phyloP scores from a whole-genome alignment of 2,113 vertebrate species.

The Todiramphus saurophagus region DNA sequence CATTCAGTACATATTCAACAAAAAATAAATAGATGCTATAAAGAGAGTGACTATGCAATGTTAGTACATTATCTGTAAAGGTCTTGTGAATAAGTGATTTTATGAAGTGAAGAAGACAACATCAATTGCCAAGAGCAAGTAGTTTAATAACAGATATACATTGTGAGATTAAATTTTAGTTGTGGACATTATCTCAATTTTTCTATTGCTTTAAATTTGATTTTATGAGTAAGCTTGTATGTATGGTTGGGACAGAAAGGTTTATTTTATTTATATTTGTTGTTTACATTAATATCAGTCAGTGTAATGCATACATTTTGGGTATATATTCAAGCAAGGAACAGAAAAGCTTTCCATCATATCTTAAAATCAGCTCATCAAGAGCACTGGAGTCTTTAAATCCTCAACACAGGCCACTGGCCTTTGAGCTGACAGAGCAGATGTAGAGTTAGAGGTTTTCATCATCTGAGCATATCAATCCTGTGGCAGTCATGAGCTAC shows the following conservation, averaged over 20 bases:
- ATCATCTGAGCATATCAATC: fast-evolving
- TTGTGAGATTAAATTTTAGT: not conserved
- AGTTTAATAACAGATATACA: not conserved
- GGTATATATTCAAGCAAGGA: not conserved
- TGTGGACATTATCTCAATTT: not conserved
- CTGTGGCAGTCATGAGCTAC: not conserved
- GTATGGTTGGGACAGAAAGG: not conserved
- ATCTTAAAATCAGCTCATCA: not conserved
- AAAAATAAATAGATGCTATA: not conserved
- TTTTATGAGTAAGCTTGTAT: not conserved
- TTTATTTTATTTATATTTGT: not conserved
- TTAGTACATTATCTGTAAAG: not conserved
- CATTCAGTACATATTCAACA: not conserved
- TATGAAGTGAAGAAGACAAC: not conserved
- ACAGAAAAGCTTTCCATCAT: not conserved
- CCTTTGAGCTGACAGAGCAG: not conserved
- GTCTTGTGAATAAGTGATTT: not conserved
- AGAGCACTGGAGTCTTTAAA: not conserved
- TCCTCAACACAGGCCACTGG: not conserved
- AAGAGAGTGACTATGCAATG: not conserved
- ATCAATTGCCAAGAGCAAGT: not conserved
- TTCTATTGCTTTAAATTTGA: not conserved
- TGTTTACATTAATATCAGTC: not conserved
- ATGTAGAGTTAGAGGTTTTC: not conserved
- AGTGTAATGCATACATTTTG: not conserved